phyloP scores from a whole-genome alignment of 2,888 invertebrate species.

The Itoplectis maculator region DNA sequence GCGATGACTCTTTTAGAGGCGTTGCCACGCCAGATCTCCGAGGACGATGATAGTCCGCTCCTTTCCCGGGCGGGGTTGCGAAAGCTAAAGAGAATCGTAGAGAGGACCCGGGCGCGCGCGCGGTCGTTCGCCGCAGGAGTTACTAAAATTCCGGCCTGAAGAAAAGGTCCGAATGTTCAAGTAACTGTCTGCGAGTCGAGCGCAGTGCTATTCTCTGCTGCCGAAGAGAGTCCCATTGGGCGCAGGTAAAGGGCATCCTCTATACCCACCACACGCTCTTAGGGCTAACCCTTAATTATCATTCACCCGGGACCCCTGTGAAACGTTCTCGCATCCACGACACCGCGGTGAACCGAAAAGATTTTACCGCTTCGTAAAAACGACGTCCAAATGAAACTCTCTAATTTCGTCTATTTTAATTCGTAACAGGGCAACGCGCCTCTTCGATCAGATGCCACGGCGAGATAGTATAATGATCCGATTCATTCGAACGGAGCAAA shows the following conservation, averaged over 20 bases:
- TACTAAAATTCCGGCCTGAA: slow-evolving; percentile 26
- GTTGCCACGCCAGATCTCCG: slow-evolving; percentile 36
- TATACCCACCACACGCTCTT: slow-evolving; percentile 45
- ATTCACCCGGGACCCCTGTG: slow-evolving; percentile 38
- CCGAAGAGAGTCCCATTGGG: slow-evolving; percentile 31
- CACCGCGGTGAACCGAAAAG: background rate
- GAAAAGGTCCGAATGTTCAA: slow-evolving; percentile 48
- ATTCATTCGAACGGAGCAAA: slow-evolving; percentile 35
- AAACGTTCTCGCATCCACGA: slow-evolving; percentile 31
- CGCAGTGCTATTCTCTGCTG: slow-evolving; percentile 27
- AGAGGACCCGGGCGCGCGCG: slow-evolving; percentile 22
- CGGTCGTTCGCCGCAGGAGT: slow-evolving; percentile 38
- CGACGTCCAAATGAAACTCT: slow-evolving; percentile 31
- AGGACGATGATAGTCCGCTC: slow-evolving; percentile 43
- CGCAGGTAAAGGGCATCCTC: slow-evolving; percentile 47
- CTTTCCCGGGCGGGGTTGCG: slow-evolving; percentile 43
- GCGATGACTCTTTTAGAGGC: slow-evolving; percentile 59
- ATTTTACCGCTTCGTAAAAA: slow-evolving; percentile 7
- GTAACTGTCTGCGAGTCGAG: slow-evolving; percentile 31
- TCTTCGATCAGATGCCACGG: slow-evolving; percentile 26
- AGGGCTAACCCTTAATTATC: slow-evolving; percentile 57
- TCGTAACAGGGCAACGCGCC: slow-evolving; percentile 27
- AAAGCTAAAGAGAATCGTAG: slow-evolving; percentile 44
- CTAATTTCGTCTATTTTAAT: slow-evolving; percentile 14
- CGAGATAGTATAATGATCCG: slow-evolving; percentile 52